These are phyloP conservation scores for Eptatretus burgeri DNA, from an alignment of 2,113 vertebrate genomes.

Conservation along the genomic window DNA sequence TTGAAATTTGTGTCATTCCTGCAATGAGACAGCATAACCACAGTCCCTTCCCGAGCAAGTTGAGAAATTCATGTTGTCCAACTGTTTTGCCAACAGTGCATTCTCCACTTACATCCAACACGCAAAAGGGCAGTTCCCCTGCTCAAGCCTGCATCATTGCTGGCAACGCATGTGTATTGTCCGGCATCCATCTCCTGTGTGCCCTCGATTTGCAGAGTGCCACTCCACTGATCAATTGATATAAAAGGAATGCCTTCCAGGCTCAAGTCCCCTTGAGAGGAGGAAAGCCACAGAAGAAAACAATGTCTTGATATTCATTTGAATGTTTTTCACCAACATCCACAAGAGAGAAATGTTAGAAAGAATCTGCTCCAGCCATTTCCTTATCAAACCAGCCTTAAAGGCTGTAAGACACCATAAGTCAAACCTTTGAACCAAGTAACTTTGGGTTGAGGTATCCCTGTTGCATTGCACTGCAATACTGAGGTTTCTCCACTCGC, in stretches of 20 bases:
- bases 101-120: slow-evolving; percentile 45
- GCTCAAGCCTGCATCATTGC: slow-evolving; percentile 43
- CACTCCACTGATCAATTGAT: slow-evolving; percentile 22
- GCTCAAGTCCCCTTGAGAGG: slow-evolving; percentile 30
- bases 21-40: no score
- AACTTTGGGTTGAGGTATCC: slow-evolving; percentile 43
- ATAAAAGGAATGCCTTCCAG: slow-evolving; percentile 31
- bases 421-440: slow-evolving; percentile 72
- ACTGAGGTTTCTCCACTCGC: slow-evolving; percentile 40
- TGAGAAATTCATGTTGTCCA: no score
- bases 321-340: no score
- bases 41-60: no score
- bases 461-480: slow-evolving; percentile 49
- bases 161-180: slow-evolving; percentile 50
- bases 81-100: no score
- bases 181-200: slow-evolving; percentile 48
- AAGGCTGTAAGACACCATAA: no score
- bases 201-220: slow-evolving; percentile 40
- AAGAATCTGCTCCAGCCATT: no score
- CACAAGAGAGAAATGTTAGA: no score
- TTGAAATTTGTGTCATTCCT: no score
- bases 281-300: background rate
- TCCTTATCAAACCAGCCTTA: no score
- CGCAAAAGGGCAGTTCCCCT: slow-evolving; percentile 43
- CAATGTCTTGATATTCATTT: no score